phyloP scores from a whole-genome alignment of 2,888 invertebrate genomes.

The Acanthosoma haemorrhoidale region DNA sequence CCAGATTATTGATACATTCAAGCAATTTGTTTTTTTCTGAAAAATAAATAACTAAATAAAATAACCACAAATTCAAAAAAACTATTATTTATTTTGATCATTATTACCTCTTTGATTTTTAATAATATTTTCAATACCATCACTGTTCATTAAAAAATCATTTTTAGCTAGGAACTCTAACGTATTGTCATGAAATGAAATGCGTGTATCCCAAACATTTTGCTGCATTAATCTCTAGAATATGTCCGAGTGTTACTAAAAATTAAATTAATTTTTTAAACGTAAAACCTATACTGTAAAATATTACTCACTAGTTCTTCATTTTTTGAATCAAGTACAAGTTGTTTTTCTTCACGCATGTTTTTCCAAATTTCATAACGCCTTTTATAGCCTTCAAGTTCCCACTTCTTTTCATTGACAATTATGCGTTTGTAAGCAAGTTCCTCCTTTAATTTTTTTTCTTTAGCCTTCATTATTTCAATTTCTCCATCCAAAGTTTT shows the following conservation, averaged over 20 bases:
- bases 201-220: conserved; percentile 23
- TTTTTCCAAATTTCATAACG: not conserved
- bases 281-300: not conserved
- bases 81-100: not conserved
- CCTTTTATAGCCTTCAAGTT: not conserved
- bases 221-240: not conserved
- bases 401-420: conserved; percentile 22
- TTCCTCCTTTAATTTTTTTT: conserved; percentile 14
- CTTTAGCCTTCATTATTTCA: conserved; percentile 12
- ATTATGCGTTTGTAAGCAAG: conserved; percentile 11
- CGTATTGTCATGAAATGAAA: not conserved
- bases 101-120: conserved; percentile 20
- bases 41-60: not conserved
- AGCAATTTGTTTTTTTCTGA: conserved; percentile 15
- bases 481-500: conserved; percentile 18
- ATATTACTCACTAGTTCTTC: conserved; percentile 16
- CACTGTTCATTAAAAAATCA: not conserved
- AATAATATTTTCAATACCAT: not conserved
- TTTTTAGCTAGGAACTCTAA: not conserved
- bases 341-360: conserved; percentile 8
- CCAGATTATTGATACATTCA: not conserved
- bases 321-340: not conserved
- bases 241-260: not conserved
- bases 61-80: not conserved
- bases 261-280: not conserved